Percentiles rank a stretch among this genome's conserved stretches.
phyloP scores from a whole-genome alignment of 2,113 vertebrate species.

The Pachycephala philippinensis region DNA sequence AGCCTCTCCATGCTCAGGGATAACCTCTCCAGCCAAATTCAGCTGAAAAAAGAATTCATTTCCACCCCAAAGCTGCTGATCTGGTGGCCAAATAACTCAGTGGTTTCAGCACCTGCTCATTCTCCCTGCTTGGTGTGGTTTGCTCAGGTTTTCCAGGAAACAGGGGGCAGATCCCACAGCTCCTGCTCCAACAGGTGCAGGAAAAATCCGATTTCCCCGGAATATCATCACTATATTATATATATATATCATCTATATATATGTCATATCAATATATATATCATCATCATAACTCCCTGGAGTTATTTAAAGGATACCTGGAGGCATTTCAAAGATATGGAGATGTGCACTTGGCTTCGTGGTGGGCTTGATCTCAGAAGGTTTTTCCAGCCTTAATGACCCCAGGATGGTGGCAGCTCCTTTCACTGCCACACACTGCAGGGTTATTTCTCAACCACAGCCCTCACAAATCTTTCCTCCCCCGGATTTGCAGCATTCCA shows the following conservation, averaged over 20 bases:
- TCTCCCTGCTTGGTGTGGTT: neutral
- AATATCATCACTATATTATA: neutral
- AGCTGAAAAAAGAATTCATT: neutral
- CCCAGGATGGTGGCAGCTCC: neutral
- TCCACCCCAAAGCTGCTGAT: neutral
- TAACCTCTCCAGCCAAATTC: neutral
- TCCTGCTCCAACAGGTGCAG: fast-evolving
- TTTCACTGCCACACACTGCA: fast-evolving
- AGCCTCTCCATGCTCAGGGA: fast-evolving
- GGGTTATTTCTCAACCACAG: neutral
- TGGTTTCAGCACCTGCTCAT: neutral
- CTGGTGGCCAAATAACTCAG: neutral
- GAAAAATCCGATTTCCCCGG: neutral
- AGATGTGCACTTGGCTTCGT: neutral
- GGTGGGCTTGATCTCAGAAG: neutral
- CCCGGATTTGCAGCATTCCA: neutral
- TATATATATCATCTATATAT: no score
- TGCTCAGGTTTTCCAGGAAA: neutral
- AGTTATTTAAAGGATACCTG: neutral
- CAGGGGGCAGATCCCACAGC: neutral
- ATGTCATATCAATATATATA: no score
- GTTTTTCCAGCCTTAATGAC: neutral
- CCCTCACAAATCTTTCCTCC: neutral
- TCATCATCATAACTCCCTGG: neutral
- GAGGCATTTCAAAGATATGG: neutral